A percentile compares a stretch with the other conserved stretches of the same genome.
phyloP scores from a whole-genome alignment of 2,888 invertebrate genomes.

The Ischnus inquisitorius region DNA sequence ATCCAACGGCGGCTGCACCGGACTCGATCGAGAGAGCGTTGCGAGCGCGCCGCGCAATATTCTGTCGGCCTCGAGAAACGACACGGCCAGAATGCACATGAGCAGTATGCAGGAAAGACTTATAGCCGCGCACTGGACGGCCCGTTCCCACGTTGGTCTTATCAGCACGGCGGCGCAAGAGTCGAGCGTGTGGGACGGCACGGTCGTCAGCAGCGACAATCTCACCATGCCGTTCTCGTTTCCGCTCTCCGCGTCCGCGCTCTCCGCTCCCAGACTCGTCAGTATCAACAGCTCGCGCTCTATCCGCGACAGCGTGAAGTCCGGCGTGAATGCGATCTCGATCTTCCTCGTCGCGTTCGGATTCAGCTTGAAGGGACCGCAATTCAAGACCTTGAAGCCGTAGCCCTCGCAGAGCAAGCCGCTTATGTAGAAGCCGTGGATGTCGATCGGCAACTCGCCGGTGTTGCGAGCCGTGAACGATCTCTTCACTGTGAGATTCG shows the following conservation, averaged over 20 bases:
- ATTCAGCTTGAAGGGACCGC: constrained; percentile 89
- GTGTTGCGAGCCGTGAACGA: constrained; percentile 95
- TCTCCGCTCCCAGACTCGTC: constrained; percentile 87
- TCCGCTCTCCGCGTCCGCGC: constrained; percentile 48
- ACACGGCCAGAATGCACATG: constrained; percentile 89
- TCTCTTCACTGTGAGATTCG: constrained; percentile 91
- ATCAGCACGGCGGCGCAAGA: constrained; percentile 90
- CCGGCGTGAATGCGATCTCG: constrained; percentile 95
- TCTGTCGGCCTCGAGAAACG: constrained; percentile 91
- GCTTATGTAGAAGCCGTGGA: constrained; percentile 89
- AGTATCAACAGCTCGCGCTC: constrained; percentile 88
- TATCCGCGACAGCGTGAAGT: constrained; percentile 93
- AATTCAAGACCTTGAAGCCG: constrained; percentile 92
- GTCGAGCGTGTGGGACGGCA: constrained; percentile 89
- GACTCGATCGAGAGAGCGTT: constrained; percentile 86
- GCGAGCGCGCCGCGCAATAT: constrained; percentile 87
- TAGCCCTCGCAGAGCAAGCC: constrained; percentile 91
- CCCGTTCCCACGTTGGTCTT: constrained; percentile 92
- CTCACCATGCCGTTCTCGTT: constrained; percentile 76
- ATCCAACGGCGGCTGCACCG: constrained; percentile 88
- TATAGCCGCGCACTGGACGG: constrained; percentile 89
- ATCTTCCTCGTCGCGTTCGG: constrained; percentile 92
- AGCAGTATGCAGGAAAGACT: constrained; percentile 88
- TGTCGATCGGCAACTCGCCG: constrained; percentile 94
- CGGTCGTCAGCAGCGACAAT: constrained; percentile 84